Conservation (phyloP, 1,140 invertebrate genomes). For the Metaphire vulgaris region DNA sequence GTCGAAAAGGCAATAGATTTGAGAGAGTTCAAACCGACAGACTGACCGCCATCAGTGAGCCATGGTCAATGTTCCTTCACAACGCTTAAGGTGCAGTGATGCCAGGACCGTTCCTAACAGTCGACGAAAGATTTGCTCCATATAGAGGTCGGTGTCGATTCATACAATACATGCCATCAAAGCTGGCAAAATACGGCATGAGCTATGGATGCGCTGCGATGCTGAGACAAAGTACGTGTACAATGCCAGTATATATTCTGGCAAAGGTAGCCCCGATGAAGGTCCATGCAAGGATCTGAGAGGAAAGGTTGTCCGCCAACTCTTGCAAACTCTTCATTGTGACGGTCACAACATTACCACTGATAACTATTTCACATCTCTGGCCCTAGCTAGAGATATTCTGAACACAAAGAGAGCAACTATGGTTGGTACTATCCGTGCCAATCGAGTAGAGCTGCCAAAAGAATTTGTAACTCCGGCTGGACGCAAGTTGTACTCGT, state of each 20-base stretch:
- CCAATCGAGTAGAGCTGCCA: conserved; percentile 9
- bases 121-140: conserved; percentile 8
- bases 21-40: background rate
- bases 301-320: conserved; percentile 7
- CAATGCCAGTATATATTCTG: conserved; percentile 10
- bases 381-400: conserved; percentile 14
- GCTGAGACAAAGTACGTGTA: conserved; percentile 11
- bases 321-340: conserved; percentile 7
- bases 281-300: background rate
- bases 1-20: background rate
- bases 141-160: conserved; percentile 11
- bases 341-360: conserved; percentile 13
- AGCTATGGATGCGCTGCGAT: conserved; percentile 9
- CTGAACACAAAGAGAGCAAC: conserved; percentile 4
- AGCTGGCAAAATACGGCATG: conserved; percentile 6
- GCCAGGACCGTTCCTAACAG: conserved; percentile 9
- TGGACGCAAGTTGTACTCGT: conserved; percentile 6
- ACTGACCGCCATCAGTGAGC: conserved; percentile 8
- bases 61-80: conserved; percentile 5
- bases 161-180: conserved; percentile 8
- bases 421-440: conserved; percentile 7
- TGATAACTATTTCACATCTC: conserved; percentile 8
- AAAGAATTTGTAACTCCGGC: conserved; percentile 10
- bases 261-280: background rate
- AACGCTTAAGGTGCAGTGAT: conserved; percentile 10